Evolutionary conservation across 2,797 vertebrate species (phyloP).

Genomic region (Gymnothorax javanicus): DNA sequence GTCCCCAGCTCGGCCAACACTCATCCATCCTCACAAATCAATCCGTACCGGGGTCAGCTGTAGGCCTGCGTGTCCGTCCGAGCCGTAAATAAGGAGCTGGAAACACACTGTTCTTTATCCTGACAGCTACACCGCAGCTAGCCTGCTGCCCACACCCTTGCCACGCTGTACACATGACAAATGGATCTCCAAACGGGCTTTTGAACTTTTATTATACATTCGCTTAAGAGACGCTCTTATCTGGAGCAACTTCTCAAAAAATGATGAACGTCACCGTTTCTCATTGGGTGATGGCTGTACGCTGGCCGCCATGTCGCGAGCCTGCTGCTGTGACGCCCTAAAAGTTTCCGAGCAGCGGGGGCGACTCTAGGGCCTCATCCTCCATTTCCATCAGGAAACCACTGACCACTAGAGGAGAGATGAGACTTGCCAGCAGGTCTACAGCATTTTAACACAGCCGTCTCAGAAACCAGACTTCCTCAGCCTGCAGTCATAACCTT

Average conservation of each 20-base stretch:
- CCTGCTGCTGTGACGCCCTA: too few relatives aligned
- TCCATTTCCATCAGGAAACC: background rate
- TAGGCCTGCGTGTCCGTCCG: conserved; percentile 31
- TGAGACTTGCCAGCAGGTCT: background rate
- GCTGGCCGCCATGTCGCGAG: too few relatives aligned
- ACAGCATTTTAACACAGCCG: background rate
- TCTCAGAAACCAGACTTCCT: background rate
- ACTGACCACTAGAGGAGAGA: background rate
- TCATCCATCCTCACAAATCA: conserved; percentile 48
- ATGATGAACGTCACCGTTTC: background rate
- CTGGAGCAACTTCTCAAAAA: background rate
- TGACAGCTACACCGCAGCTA: conserved; percentile 21
- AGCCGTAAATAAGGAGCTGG: conserved; percentile 49
- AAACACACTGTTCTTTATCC: conserved; percentile 47
- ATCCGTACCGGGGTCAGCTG: conserved; percentile 48
- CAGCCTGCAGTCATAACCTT: background rate
- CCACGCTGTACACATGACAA: background rate
- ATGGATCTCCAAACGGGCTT: background rate
- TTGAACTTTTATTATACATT: background rate
- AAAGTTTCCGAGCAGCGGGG: too few relatives aligned
- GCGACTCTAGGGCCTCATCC: background rate
- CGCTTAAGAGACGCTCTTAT: background rate
- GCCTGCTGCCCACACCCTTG: too few relatives aligned
- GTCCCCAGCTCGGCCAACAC: conserved; percentile 40
- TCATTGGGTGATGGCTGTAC: background rate